Percentiles rank a stretch among this genome's conserved stretches.
Evolutionary conservation across 2,797 vertebrate species (phyloP).

Genomic region (Centropyge bicolor): DNA sequence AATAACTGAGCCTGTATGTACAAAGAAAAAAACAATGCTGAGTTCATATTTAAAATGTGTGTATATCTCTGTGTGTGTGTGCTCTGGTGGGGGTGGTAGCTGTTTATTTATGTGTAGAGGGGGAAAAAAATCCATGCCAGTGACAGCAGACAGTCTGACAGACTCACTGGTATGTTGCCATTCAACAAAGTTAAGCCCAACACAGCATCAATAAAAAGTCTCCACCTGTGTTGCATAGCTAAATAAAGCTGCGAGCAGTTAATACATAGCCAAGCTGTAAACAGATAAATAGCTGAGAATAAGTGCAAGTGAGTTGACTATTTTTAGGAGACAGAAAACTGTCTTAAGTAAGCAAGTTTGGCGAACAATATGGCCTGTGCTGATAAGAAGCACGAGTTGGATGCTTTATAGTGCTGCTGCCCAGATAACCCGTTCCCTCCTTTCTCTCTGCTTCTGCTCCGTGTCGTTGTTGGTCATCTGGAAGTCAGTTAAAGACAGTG

Average conservation of each 20-base stretch:
- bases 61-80: conserved; percentile 13
- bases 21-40: background rate
- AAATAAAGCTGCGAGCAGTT: conserved; percentile 58
- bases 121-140: conserved; percentile 50
- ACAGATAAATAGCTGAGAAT: conserved; percentile 46
- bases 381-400: conserved; percentile 71
- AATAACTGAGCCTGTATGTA: background rate
- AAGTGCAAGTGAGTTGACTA: conserved; percentile 51
- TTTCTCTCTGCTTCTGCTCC: conserved; percentile 63
- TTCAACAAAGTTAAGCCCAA: conserved; percentile 60
- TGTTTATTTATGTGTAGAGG: conserved; percentile 37
- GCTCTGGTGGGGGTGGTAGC: background rate
- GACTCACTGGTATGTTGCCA: conserved; percentile 60
- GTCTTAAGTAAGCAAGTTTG: conserved; percentile 62
- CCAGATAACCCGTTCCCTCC: conserved; percentile 68
- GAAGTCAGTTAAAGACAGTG: conserved; percentile 86
- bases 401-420: conserved; percentile 51
- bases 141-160: conserved; percentile 62
- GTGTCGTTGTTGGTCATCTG: conserved; percentile 83
- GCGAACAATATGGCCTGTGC: conserved; percentile 71
- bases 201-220: conserved; percentile 67
- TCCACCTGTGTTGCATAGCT: conserved; percentile 58
- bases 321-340: conserved; percentile 60
- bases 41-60: conserved; percentile 21
- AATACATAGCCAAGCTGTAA: conserved; percentile 46